Base-by-base conservation (phyloP, 2,113 vertebrate genomes). In the Tautogolabrus adspersus region DNA sequence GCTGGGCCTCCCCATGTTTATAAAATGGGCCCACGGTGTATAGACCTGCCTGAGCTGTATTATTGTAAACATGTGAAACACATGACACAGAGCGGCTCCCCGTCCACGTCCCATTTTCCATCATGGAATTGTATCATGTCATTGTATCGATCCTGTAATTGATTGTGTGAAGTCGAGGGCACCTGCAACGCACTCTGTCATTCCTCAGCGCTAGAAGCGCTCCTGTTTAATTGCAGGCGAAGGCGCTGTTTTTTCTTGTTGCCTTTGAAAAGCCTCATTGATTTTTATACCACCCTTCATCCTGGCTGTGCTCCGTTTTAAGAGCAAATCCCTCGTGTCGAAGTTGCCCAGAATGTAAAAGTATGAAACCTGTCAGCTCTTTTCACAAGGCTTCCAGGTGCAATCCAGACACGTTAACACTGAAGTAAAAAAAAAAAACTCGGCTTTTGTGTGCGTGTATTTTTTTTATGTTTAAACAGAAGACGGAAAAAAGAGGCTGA, bases 261-360 rank as follows among this genome's bases (percentile, higher is more conserved):
- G 87, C 85, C 89, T 92, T 91, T 93, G 89, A 91, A 92, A 90
- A 91, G 88, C 86, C 86, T 88, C 87, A 93, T 93, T 93, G 91
- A 91, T 92, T 94, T 91, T 89, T 90, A 85, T 87, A 85, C 74
- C 83, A 80, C 82, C 87, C 82, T 88, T 92, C 89, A 88, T 90
- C 91, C 86, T 78, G 42, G 70, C 86, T 83, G 66, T 89, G 82
- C 83, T 86, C 80, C 56, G 37, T 79, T 84, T 88, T 85, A 84
- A 88, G 78, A 91, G 83, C 82, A 88, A 90, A 89, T 90, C 89
- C 84, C 89, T 80, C 19, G 84, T 82, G 87, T 87, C 49, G 72
- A 83, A 84, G 85, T 83, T 79, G 68, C 88, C 77, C 59, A 62
- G 75, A 90, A 86, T 89, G 88, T 88, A 82, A 69, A 83, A 82